Evolutionary conservation across 2,888 invertebrate genomes (phyloP).

Genomic region (Nephrotoma flavescens): DNA sequence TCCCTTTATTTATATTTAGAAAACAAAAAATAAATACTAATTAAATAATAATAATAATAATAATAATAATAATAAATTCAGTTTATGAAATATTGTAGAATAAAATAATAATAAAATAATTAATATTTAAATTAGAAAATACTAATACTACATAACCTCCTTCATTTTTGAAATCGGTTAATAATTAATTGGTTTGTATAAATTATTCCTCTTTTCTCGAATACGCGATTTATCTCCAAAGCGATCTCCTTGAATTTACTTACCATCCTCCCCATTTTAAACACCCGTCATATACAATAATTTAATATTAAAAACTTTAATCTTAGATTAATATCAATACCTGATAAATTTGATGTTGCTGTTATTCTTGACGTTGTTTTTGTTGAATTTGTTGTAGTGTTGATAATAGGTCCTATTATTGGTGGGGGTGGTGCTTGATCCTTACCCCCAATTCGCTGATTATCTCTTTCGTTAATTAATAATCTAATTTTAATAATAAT

Average conservation of each 20-base stretch:
- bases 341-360: not conserved
- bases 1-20: not conserved
- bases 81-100: not conserved
- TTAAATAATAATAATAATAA: not conserved
- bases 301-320: not conserved
- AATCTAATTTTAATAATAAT: conserved; percentile 2
- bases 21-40: not conserved
- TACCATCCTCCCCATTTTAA: not conserved
- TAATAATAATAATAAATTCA: not conserved
- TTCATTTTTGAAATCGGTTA: too few species aligned
- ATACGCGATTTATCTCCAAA: not conserved
- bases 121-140: not conserved
- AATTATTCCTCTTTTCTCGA: not conserved
- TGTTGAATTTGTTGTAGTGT: not conserved
- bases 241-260: not conserved
- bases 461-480: conserved; percentile 5
- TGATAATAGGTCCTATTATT: not conserved
- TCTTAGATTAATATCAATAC: not conserved
- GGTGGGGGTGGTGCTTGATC: not conserved
- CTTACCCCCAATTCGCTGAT: not conserved
- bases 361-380: not conserved
- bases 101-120: not conserved
- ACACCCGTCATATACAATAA: not conserved
- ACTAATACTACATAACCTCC: not conserved
- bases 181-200: not conserved